Base-by-base conservation (phyloP, 2,888 invertebrate genomes). In the Pasiphila rectangulata region DNA sequence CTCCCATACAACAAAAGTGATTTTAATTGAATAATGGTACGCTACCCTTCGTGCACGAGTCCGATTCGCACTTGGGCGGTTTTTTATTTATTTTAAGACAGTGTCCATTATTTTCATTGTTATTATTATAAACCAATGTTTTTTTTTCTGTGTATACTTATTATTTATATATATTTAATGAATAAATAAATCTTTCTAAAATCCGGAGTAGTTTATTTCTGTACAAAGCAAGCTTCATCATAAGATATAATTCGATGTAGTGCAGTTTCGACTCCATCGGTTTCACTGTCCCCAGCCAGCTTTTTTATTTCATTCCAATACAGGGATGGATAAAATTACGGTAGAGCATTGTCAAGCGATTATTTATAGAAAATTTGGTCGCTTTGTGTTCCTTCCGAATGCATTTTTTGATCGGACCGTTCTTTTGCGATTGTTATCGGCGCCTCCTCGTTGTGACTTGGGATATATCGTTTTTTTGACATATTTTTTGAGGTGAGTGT, bases 281-380 rank as follows among this genome's bases (percentile, higher is more conserved):
- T 67, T 61, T 50, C 72, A 34, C 20, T 75, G 65, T 74, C 63
- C 76, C 54, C 48, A 57, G 63, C 48, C 59, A 57, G 61, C 57
- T 83, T 85, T 84, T 85, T 87, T 83, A 81, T 75, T 75, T 68
- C 75, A 83, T 84, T 82, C 81, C 81, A 76, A 83, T 80, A 80
- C 72, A 79, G 78, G 83, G 83, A 79, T 78, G 83, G 83, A 84
- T 85, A 80, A 85, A 85, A 83, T 85, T 84, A 84, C 86, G 69
- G 65, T 64, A 66, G 67, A 64, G 75, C 74, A 83, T 86, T 86
- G 86, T 87, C 70, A 79, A 71, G 71, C 81, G 84, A 85, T 85
- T 86, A 87, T 86, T 87, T 86, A 84, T 87, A 86, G 83, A 86
- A 83, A 84, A 84, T 83, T 86, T 80, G 75, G 79, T 67, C 71